A percentile compares a stretch with the other conserved stretches of the same genome.
These are phyloP conservation scores for Caenorhabditis sp. DNA, from an alignment of 2,888 invertebrate genomes.

Conservation along the genomic window DNA sequence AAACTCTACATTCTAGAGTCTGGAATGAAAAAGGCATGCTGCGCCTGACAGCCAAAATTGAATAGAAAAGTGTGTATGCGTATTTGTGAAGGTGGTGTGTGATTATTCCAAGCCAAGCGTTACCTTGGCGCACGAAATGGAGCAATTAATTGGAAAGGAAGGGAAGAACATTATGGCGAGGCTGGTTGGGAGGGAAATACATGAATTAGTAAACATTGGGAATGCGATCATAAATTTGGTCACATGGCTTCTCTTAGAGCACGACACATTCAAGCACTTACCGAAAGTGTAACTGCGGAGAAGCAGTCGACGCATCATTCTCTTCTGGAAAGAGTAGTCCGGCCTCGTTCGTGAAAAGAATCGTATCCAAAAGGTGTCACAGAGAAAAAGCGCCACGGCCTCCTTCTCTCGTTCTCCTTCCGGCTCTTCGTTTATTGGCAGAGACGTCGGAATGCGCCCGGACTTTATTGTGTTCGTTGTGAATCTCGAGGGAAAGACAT, in stretches of 20 bases:
- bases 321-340: no score
- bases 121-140: conserved; percentile 19
- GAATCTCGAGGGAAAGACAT: conserved; percentile 43
- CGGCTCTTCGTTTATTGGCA: conserved; percentile 16
- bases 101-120: no score
- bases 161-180: not conserved
- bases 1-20: no score
- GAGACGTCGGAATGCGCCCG: not conserved
- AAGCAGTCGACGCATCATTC: conserved; percentile 42
- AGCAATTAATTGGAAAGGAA: conserved; percentile 13
- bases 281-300: conserved; percentile 52
- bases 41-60: no score
- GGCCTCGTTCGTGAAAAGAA: no score
- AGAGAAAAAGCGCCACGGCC: no score
- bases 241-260: not conserved
- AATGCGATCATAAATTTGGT: not conserved
- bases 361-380: no score
- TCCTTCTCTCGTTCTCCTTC: not conserved
- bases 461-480: conserved; percentile 28
- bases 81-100: no score
- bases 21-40: no score
- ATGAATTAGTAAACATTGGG: not conserved
- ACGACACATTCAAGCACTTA: no score
- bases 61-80: no score
- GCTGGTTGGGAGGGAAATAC: not conserved